phyloP scores from a whole-genome alignment of 2,888 invertebrate species.

The Pollenia angustigena region DNA sequence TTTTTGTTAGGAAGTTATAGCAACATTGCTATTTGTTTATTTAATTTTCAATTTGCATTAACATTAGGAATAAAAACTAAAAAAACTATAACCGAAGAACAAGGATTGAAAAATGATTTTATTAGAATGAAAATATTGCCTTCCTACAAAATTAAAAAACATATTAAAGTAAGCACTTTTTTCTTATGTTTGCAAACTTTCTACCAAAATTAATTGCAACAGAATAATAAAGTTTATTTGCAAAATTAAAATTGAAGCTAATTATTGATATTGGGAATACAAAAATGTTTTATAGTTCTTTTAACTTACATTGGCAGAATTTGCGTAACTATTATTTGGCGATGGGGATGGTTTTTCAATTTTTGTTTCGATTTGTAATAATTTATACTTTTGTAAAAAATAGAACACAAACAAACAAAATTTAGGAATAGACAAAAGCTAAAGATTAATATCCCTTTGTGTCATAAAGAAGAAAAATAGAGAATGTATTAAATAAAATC shows the following conservation, averaged over 20 bases:
- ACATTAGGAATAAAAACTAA: no score
- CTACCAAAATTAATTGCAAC: no score
- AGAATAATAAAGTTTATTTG: conserved; percentile 1
- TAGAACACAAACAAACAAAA: conserved; percentile 46
- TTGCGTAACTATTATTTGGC: conserved; percentile 80
- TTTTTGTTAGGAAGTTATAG: no score
- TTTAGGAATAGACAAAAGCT: conserved; percentile 25
- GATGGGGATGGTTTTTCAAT: conserved; percentile 80
- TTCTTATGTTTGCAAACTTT: no score
- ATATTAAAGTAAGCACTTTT: no score
- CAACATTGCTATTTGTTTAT: no score
- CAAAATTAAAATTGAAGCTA: conserved; percentile 28
- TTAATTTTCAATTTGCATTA: no score
- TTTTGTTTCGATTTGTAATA: conserved; percentile 80
- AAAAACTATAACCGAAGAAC: no score
- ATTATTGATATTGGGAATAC: neutral
- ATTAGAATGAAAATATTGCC: no score
- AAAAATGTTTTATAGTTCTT: neutral
- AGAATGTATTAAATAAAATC: neutral
- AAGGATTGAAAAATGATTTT: no score
- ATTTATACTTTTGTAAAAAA: conserved; percentile 77
- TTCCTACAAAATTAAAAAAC: no score
- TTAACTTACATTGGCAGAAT: conserved; percentile 81
- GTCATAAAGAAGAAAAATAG: neutral
- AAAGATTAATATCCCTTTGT: conserved; percentile 17